Conservation (phyloP, 2,113 vertebrate genomes). For the Myotis yumanensis region DNA sequence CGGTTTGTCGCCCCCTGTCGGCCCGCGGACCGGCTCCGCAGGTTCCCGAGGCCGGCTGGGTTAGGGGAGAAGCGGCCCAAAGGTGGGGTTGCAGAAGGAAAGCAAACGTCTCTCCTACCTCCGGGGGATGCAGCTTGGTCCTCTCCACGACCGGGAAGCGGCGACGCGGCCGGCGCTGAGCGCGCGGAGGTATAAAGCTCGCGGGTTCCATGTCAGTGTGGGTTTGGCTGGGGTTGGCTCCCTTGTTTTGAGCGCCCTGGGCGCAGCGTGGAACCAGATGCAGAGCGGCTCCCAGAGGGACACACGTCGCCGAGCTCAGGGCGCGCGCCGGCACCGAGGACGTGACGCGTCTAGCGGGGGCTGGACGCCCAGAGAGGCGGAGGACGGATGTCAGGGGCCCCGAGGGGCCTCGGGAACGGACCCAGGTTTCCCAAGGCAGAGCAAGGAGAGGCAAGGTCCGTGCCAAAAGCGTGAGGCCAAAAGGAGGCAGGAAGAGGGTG, state of each 20-base stretch:
- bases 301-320: background rate
- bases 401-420: background rate
- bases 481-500: background rate
- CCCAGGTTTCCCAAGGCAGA: background rate
- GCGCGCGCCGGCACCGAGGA: too few species aligned
- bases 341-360: background rate
- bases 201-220: background rate
- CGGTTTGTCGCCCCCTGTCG: constrained; percentile 80
- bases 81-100: background rate
- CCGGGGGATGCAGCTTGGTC: background rate
- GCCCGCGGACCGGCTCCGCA: background rate
- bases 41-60: background rate
- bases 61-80: background rate
- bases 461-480: background rate
- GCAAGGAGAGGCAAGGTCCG: background rate
- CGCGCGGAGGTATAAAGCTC: background rate
- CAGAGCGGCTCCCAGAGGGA: background rate
- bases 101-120: background rate
- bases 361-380: background rate
- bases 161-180: background rate
- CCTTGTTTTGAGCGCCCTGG: background rate
- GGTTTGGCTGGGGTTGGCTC: background rate
- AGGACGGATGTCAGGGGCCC: background rate
- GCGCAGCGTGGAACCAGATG: background rate
- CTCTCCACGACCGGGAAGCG: background rate